Conservation (phyloP, 2,888 invertebrate species). For the Plutella xylostella region DNA sequence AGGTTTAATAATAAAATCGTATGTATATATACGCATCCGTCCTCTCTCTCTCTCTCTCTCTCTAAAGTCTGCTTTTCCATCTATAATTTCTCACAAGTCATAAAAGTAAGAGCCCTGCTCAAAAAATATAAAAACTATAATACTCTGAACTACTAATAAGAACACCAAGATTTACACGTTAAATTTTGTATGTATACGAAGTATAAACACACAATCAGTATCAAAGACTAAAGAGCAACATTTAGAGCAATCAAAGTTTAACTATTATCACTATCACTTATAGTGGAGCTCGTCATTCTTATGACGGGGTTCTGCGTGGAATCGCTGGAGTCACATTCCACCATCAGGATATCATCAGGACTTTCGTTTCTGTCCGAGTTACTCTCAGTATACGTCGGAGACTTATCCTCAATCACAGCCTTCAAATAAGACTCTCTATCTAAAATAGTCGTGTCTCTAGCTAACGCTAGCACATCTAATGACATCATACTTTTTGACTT, state of each 20-base stretch:
- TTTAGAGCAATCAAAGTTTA: conserved; percentile 23
- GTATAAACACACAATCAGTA: too few species aligned
- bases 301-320: conserved; percentile 59
- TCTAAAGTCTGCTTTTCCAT: too few species aligned
- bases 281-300: conserved; percentile 56
- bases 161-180: too few species aligned
- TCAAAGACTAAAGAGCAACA: neutral
- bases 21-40: too few species aligned
- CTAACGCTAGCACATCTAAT: conserved; percentile 50
- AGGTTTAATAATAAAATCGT: too few species aligned
- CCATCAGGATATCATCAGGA: conserved; percentile 60
- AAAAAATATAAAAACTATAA: too few species aligned
- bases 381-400: conserved; percentile 59
- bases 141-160: too few species aligned
- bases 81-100: too few species aligned
- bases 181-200: too few species aligned
- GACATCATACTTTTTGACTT: conserved; percentile 66
- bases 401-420: conserved; percentile 61
- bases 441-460: conserved; percentile 48
- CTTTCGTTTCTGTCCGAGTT: conserved; percentile 59
- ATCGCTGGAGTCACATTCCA: conserved; percentile 61
- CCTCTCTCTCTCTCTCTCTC: too few species aligned
- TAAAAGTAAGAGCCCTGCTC: too few species aligned
- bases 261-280: conserved; percentile 59
- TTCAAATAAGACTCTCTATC: conserved; percentile 58